These are phyloP conservation scores for Eumaeus atala DNA, from an alignment of 1,140 invertebrate genomes.

Conservation along the genomic window DNA sequence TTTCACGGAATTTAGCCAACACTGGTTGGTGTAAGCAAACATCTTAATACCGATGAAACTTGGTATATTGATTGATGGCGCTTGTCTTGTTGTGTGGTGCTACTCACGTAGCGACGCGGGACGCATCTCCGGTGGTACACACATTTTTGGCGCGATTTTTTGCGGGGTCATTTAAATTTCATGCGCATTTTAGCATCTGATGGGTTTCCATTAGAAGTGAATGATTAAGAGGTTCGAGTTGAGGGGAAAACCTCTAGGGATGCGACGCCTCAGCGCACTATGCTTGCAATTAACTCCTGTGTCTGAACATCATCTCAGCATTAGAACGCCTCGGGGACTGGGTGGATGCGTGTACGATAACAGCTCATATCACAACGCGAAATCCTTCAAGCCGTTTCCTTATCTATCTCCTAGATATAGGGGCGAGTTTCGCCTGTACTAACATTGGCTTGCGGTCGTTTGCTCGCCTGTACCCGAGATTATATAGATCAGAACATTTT, in stretches of 20 bases:
- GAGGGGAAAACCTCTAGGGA: constrained; percentile 26
- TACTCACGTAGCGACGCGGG: constrained; percentile 59
- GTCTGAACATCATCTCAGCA: constrained; percentile 59
- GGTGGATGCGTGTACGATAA: constrained; percentile 28
- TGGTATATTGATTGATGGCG: constrained; percentile 67
- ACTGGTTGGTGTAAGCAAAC: constrained; percentile 68
- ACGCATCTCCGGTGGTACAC: constrained; percentile 62
- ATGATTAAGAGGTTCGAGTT: constrained; percentile 56
- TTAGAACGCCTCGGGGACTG: constrained; percentile 39
- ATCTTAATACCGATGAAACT: constrained; percentile 73
- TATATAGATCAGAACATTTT: constrained; percentile 14
- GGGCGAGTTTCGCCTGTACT: neutral
- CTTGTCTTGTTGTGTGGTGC: constrained; percentile 50
- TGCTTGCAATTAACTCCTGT: constrained; percentile 66
- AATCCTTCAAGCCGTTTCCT: neutral
- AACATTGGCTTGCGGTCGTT: neutral
- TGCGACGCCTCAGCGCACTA: constrained; percentile 46
- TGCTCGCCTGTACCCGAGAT: constrained; percentile 9
- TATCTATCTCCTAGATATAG: neutral
- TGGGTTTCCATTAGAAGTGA: constrained; percentile 63
- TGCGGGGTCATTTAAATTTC: constrained; percentile 61
- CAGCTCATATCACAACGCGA: neutral
- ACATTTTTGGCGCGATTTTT: constrained; percentile 39
- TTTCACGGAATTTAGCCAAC: constrained; percentile 60
- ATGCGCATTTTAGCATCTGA: constrained; percentile 60